Evolutionary conservation across 2,797 vertebrate species (phyloP), one percentile per base, ranked within the genome.

Genomic region (Liasis olivaceus): DNA sequence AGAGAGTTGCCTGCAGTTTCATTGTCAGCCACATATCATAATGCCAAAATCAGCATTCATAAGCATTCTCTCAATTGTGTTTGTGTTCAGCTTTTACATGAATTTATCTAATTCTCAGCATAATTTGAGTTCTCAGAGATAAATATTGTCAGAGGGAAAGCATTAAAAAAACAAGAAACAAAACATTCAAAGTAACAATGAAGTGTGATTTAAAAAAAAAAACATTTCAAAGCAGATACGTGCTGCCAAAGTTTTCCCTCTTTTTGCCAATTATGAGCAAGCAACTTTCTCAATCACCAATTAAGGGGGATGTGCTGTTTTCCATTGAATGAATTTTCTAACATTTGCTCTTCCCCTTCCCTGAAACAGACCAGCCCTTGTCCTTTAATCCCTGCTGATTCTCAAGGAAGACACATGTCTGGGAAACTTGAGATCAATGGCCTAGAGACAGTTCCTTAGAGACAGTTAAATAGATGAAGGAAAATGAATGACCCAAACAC

Each of bases 61-160:
- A 9, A 5, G 24, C 26, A 2, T 8, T 13, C 36, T 64, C 13
- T 28, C 36, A 15, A 63, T 63, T 63, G 24, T 28, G 87, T 8
- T 63, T 63, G 24, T 28, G 87, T 8, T 51, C 58, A 12, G 22
- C 13, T 86, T 93, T 95, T 94, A 47, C 20, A 95, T 96, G 66
- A 42, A 92, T 96, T 94, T 95, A 66, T 89, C 92, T 93, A 94
- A 93, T 93, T 90, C 92, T 14, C 14, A 93, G 91, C 56, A 81
- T 5, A 93, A 88, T 95, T 96, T 95, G 84, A 90, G 72, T 85
- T 58, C 11, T 81, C 36, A 81, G 11, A 51, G 60, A 59, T 93
- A 95, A 86, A 31, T 95, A 66, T 92, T 96, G 93, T 95, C n/a
- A 20, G 87, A 66, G 81, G 59, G 96, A 95, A 93, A 90, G 91